Evolutionary conservation across 2,797 vertebrate genomes (phyloP).

Genomic region (Xiphorhynchus erythropygius): DNA sequence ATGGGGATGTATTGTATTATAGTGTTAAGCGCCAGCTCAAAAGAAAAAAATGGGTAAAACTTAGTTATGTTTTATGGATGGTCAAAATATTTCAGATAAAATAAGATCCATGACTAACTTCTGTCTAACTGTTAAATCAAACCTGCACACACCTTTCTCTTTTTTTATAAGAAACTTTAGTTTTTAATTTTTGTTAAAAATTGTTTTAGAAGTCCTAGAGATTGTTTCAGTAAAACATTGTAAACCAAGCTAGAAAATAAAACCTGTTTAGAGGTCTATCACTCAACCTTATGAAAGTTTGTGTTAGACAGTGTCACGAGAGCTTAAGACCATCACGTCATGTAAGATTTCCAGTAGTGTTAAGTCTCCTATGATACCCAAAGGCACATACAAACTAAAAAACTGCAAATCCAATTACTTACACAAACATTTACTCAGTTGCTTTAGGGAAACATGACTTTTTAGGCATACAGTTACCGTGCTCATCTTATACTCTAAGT

Average conservation of each 20-base stretch:
- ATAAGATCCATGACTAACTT: background rate
- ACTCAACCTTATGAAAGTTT: background rate
- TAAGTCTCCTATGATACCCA: background rate
- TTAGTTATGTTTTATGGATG: background rate
- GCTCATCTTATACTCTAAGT: background rate
- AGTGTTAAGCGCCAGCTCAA: background rate
- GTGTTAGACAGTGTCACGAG: background rate
- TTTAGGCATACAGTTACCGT: background rate
- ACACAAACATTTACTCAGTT: slow-evolving; percentile 29
- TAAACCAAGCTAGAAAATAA: background rate
- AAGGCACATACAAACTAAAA: background rate
- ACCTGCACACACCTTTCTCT: accelerated
- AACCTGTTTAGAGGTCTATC: background rate
- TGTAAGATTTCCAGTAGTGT: background rate
- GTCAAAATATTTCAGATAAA: background rate
- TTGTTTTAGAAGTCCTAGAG: background rate
- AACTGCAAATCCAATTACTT: slow-evolving; percentile 41
- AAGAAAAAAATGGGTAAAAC: background rate
- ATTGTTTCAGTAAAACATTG: background rate
- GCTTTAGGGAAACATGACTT: background rate
- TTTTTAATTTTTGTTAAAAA: background rate
- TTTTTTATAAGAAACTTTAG: background rate
- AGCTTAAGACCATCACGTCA: background rate
- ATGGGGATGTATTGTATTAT: background rate
- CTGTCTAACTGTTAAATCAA: background rate